Base-by-base conservation (phyloP, 2,113 vertebrate species). In the Ictidomys tridecemlineatus region DNA sequence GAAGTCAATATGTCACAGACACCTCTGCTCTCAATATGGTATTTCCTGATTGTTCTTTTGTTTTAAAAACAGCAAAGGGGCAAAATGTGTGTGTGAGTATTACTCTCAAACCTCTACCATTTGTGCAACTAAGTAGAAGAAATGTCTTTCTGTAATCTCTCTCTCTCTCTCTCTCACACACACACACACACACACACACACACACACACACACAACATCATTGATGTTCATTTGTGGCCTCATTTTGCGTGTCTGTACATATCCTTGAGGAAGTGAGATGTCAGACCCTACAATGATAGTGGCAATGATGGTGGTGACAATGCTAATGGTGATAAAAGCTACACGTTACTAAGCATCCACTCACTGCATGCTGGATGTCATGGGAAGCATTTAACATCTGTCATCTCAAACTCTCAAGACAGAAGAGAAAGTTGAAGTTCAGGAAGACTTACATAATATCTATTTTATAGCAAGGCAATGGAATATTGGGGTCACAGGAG, bases 1-100 rank as follows among this genome's bases (percentile, higher is more conserved):
- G 94, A 97, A 96, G 84, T 34, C 85, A 89, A 91, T 93, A 93
- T 97, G 93, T 95, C 94, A 91, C 20, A 90, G 76, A 91, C 45
- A 94, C 86, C 74, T 92, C 67, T 97, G 69, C 67, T 96, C 51
- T 97, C 34, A 26, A 39, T 69, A 70, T 80, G 53, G 4, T 65
- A 78, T 65, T 87, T 95, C 96, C 28, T 76, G 63, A 78, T 88
- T 87, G 93, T 61, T 92, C 84, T 83, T 89, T 86, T 78, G 58
- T 91, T 95, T 95, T 89, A 65, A 96, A 95, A 95, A 91, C 17
- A 94, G 24, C 39, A 26, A 85, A 89, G 70, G 39, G 73, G 69
- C 0, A n/a, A 94, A 77, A 90, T 58, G 53, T 12, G 83, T 65
- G 39, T 37, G 53, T 28, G 78, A 92, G 10, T 53, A 8, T 95